Conservation (phyloP, 2,888 invertebrate genomes). For the Bedellia somnulentella region DNA sequence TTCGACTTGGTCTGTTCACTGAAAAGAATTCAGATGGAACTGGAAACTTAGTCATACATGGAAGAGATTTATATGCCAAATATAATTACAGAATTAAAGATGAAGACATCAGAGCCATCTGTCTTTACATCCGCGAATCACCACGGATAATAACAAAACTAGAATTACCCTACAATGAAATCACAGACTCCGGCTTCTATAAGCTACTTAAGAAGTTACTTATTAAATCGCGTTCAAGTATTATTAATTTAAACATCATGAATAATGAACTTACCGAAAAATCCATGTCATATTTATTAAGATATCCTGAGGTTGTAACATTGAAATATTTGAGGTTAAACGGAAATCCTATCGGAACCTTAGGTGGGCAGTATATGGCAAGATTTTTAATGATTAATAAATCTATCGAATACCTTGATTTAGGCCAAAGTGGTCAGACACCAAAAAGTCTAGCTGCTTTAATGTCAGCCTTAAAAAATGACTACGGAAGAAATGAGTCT, state of each 20-base stretch:
- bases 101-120: constrained; percentile 22
- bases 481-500: constrained; percentile 28
- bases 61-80: constrained; percentile 47
- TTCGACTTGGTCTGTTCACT: constrained; percentile 34
- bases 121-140: constrained; percentile 40
- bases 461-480: constrained; percentile 38
- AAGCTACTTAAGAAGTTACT: constrained; percentile 40
- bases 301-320: constrained; percentile 32
- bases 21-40: constrained; percentile 59
- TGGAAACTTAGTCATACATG: constrained; percentile 47
- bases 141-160: constrained; percentile 43
- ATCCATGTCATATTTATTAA: constrained; percentile 33
- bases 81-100: constrained; percentile 19
- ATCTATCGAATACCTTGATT: constrained; percentile 48
- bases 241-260: constrained; percentile 57
- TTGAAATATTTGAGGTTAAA: constrained; percentile 55
- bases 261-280: constrained; percentile 51
- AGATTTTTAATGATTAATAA: constrained; percentile 42
- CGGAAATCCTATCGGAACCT: constrained; percentile 60
- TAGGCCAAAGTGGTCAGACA: constrained; percentile 62
- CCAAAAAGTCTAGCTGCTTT: constrained; percentile 57
- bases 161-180: constrained; percentile 58
- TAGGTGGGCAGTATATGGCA: constrained; percentile 55
- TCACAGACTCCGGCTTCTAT: constrained; percentile 51
- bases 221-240: constrained; percentile 37